A percentile compares a stretch with the other conserved stretches of the same genome.
Conservation (phyloP, 2,888 invertebrate species). For the Protonemura montana region DNA sequence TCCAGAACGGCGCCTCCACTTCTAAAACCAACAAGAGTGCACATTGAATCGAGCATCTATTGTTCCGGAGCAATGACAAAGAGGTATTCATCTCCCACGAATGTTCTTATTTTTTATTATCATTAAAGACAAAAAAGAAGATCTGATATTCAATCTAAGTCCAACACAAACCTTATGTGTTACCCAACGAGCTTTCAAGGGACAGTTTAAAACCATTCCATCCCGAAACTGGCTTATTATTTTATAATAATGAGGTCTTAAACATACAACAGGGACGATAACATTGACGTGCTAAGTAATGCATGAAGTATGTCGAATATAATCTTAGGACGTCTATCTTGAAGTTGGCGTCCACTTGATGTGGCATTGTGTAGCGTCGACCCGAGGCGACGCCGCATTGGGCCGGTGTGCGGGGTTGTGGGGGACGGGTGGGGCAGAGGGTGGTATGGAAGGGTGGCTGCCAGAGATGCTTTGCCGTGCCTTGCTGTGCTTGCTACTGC, state of each 20-base stretch:
- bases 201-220: not conserved
- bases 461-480: constrained; percentile 43
- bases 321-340: constrained; percentile 25
- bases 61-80: not conserved
- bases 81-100: not conserved
- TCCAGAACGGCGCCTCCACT: not conserved
- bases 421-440: not conserved
- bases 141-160: not conserved
- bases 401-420: not conserved
- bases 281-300: constrained; percentile 14
- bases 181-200: not conserved
- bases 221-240: not conserved
- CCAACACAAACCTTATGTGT: not conserved
- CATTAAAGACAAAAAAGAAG: not conserved
- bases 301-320: constrained; percentile 24
- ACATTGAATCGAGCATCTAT: not conserved
- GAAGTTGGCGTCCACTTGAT: constrained; percentile 20
- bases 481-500: constrained; percentile 48
- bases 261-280: constrained; percentile 12
- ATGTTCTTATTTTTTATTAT: not conserved
- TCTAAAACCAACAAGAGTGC: not conserved
- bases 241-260: constrained; percentile 12
- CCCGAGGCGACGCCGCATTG: not conserved
- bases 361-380: constrained; percentile 28
- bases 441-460: not conserved